phyloP scores from a whole-genome alignment of 1,140 invertebrate genomes.

The Drusus annulatus region DNA sequence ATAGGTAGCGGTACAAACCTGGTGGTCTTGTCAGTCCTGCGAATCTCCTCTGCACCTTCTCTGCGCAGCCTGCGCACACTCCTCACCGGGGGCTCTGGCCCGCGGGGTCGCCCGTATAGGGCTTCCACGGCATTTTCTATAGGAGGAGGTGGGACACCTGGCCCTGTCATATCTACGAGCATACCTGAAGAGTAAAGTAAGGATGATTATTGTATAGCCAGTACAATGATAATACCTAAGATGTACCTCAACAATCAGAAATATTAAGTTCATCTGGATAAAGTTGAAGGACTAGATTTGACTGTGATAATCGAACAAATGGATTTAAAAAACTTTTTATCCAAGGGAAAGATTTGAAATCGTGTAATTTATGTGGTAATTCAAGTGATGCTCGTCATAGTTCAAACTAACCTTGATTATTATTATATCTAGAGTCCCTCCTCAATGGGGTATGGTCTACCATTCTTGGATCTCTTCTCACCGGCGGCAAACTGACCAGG shows the following conservation, averaged over 20 bases:
- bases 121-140: slow-evolving; percentile 13
- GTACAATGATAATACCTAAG: too few relatives aligned
- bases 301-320: too few relatives aligned
- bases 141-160: not conserved
- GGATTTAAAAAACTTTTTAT: too few relatives aligned
- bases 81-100: slow-evolving; percentile 55
- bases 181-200: not conserved
- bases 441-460: slow-evolving; percentile 59
- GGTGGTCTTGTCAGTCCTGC: slow-evolving; percentile 46
- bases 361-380: too few relatives aligned
- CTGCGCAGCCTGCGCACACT: slow-evolving; percentile 48
- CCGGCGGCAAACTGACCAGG: slow-evolving; percentile 68
- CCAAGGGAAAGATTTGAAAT: too few relatives aligned
- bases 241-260: not conserved
- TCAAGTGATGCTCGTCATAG: not conserved
- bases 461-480: slow-evolving; percentile 65
- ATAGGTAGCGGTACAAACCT: slow-evolving; percentile 29
- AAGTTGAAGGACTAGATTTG: too few relatives aligned
- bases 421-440: slow-evolving; percentile 41
- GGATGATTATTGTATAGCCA: too few relatives aligned
- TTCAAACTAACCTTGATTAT: slow-evolving; percentile 40
- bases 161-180: not conserved
- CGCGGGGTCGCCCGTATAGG: slow-evolving; percentile 22
- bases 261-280: not conserved
- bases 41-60: slow-evolving; percentile 55